phyloP scores from a whole-genome alignment of 1,140 invertebrate species.

The Drosophila chauvacae region DNA sequence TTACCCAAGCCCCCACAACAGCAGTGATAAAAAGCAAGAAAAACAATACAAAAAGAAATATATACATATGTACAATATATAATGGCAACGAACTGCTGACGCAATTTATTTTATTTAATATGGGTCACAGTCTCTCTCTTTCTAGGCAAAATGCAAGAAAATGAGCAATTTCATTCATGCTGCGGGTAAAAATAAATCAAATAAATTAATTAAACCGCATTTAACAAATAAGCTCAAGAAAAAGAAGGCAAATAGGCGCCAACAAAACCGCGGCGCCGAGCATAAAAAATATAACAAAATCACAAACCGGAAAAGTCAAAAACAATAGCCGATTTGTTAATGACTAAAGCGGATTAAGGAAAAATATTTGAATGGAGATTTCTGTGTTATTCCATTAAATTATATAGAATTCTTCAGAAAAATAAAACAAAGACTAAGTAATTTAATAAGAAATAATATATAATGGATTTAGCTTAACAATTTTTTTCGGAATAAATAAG shows the following conservation, averaged over 20 bases:
- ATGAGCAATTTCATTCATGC: conserved; percentile 22
- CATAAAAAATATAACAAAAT: conserved; percentile 32
- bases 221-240: conserved; percentile 41
- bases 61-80: conserved; percentile 2
- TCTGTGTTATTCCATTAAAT: background rate
- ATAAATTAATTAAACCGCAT: conserved; percentile 40
- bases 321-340: conserved; percentile 25
- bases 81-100: conserved; percentile 31
- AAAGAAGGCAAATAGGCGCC: conserved; percentile 15
- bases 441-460: background rate
- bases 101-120: conserved; percentile 26
- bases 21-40: conserved; percentile 10
- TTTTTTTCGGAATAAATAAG: background rate
- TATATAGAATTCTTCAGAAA: background rate
- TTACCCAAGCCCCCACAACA: conserved; percentile 17
- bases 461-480: too few species aligned
- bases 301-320: conserved; percentile 35
- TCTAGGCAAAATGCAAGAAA: conserved; percentile 30
- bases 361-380: conserved; percentile 7
- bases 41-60: conserved; percentile 17
- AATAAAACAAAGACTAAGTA: background rate
- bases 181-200: conserved; percentile 29
- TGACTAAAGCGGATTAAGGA: conserved; percentile 12
- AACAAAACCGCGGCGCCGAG: conserved; percentile 43
- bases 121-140: conserved; percentile 27